Evolutionary conservation across 1,140 invertebrate genomes (phyloP), one percentile per base, ranked within the genome.

Genomic region (Drusus annulatus): DNA sequence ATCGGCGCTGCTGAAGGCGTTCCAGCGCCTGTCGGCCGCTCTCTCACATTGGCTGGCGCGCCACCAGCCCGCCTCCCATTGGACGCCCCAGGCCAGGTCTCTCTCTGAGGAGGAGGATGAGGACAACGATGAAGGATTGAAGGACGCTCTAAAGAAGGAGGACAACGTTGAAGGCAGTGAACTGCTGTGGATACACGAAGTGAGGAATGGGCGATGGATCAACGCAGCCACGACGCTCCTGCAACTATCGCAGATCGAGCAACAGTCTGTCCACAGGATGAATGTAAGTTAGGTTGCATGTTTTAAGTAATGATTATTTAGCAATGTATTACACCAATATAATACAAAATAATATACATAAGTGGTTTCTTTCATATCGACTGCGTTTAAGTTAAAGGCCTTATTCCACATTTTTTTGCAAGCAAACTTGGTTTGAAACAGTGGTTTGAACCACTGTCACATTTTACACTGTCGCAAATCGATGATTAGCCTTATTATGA

Each of bases 211-310:
- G 36, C 79, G 78, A 78, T 86, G 63, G 84, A 73, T 78, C 19
- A 62, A 63, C 21, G 94, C 95, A 3, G 91, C 93, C 10, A 88
- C 91, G 78, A 94, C 92, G 1, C 88, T 98, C 10, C 89, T 91
- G 56, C 88, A 91, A 28, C 85, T 96, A 62, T 94, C 94, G 0
- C 82, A 89, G 16, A 87, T 91, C 52, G 96, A 97, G 88, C 91
- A 85, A 1, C 92, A 94, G 82, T 92, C 92, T 63, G 88, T 95
- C 0, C 89, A 91, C 8, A 91, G 94, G 79, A 96, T 96, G 87
- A 95, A 95, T 87, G 93, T 94, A 84, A 82, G 80, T 60, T 45
- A 6, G 13, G 36, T 45, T n/a, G n/a, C n/a, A n/a, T n/a, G n/a
- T n/a, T n/a, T n/a, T n/a, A n/a, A n/a, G n/a, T n/a, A n/a, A n/a